Evolutionary conservation across 2,797 vertebrate genomes (phyloP), one percentile per base, ranked within the genome.

Genomic region (Lophotriccus pileatus): DNA sequence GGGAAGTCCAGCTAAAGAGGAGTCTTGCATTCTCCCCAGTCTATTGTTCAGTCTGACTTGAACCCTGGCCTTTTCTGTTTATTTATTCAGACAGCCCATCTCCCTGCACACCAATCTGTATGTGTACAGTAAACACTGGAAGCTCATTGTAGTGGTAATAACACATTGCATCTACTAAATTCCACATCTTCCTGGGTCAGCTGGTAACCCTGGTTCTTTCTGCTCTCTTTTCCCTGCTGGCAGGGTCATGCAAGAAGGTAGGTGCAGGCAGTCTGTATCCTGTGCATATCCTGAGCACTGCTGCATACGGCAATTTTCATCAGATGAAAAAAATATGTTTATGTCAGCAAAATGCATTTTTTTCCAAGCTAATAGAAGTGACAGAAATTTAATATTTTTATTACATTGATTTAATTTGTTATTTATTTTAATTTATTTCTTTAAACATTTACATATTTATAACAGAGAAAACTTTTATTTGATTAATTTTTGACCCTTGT

Each of bases 1-100:
- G 94, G 98, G 97, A 97, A 98, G 93, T 97, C 91, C 94, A 95
- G 92, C 75, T 92, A 56, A 90, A 89, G 66, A 92, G 87, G 83
- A 68, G 69, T 52, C 90, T 92, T 44, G 2, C n/a, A 70, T 96
- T 97, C 96, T 96, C 76, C 91, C 91, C 83, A 93, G 86, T 60
- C 93, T 27, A 97, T 97, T 98, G 97, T 98, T 97, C 88, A 76
- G 55, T 25, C 80, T 87, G 34, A 70, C 81, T 89, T 84, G 92
- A 94, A 88, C 74, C 73, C 72, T 86, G 83, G 74, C 82, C 96
- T 95, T 89, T 94, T 95, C 92, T 94, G 89, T 95, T 96, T 95
- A 73, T 93, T 94, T 89, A 43, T 94, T 92, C 60, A 37, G 94
- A 85, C 83, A 93, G 86, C 52, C 76, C 28, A 49, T 94, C 79